Base-by-base conservation (phyloP, 2,113 vertebrate genomes). In the Lycaon pictus region DNA sequence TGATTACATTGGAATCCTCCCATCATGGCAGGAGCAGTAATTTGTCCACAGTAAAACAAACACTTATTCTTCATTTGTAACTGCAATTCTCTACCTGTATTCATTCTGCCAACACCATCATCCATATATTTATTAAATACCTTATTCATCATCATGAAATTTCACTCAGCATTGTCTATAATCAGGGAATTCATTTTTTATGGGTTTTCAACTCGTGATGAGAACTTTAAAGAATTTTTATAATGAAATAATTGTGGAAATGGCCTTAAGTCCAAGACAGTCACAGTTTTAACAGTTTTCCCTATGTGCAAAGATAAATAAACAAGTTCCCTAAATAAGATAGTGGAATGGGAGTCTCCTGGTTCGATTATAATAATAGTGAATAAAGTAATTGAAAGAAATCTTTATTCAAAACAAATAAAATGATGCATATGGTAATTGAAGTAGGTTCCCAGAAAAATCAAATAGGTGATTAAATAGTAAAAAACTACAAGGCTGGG, bases 1-100 rank as follows among this genome's bases (percentile, higher is more conserved):
- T 74, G 84, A 96, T 90, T 67, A 67, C 80, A 27, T 11, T 92
- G 96, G 90, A 91, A 77, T 93, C 67, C 58, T 63, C 76, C 96
- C 87, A 92, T 72, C 25, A 43, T 51, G 62, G 80, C 48, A 90
- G n/a, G 27, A 83, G 48, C 11, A 92, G 77, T 35, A 79, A 83
- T 79, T 95, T 92, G 11, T 96, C 53, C 62, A 67, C 16, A 96
- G 74, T n/a, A 86, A 94, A 89, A 90, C 0, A 87, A 55, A 97
- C 23, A 83, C 65, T 92, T 90, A 82, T 17, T 35, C 81, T 58
- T 92, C 92, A 94, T 60, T 48, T 65, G 53, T 67, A 89, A 65
- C 53, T 92, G 16, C 6, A 80, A 69, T 53, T 43, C 48, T 86
- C 32, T 91, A 35, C 43, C 27, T 93, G 32, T 67, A 35, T 81